Evolutionary conservation across 2,113 vertebrate species (phyloP).

Genomic region (Leucoraja erinaceus): DNA sequence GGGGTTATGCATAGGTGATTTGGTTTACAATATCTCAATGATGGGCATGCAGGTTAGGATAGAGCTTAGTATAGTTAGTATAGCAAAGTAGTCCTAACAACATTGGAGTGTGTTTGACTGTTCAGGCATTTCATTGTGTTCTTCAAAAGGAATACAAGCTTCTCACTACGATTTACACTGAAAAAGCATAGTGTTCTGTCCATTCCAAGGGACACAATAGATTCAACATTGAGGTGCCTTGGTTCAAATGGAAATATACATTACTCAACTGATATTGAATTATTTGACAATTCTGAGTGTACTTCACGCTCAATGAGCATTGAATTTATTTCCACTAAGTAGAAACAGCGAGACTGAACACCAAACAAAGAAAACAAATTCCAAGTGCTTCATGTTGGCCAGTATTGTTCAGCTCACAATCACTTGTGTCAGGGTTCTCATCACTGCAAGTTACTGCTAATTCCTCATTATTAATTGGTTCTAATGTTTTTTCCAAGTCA

Average conservation of each 20-base stretch:
- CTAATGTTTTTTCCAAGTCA: background rate
- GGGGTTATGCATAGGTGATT: too few relatives aligned
- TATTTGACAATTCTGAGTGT: background rate
- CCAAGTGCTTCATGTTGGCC: background rate
- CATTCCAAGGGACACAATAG: background rate
- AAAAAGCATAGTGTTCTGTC: background rate
- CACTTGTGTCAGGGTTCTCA: background rate
- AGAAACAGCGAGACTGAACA: background rate
- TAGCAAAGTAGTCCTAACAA: too few relatives aligned
- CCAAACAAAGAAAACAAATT: background rate
- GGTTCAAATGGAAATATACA: background rate
- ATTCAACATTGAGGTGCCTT: background rate
- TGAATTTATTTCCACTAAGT: background rate
- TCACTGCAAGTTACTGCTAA: background rate
- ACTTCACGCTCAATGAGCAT: background rate
- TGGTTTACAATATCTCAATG: too few relatives aligned
- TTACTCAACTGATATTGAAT: background rate
- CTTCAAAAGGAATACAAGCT: background rate
- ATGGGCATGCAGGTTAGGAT: too few relatives aligned
- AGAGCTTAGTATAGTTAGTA: too few relatives aligned
- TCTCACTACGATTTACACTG: background rate
- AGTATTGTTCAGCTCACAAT: background rate
- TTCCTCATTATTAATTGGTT: background rate
- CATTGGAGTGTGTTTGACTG: too few relatives aligned
- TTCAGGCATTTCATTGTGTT: too few relatives aligned